Conservation (phyloP, 1,140 invertebrate species). For the Dysdera silvatica region DNA sequence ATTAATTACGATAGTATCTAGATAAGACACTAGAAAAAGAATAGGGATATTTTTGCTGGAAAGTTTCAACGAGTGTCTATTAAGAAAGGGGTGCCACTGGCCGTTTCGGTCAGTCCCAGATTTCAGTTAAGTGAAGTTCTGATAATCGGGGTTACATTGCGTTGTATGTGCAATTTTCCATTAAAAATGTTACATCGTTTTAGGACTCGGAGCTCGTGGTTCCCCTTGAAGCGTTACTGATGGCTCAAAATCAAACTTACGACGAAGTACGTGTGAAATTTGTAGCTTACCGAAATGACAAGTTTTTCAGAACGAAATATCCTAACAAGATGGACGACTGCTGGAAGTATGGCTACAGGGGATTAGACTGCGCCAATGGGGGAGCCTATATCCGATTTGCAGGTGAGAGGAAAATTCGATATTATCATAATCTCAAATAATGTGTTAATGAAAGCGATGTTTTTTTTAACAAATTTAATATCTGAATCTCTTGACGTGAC, state of each 20-base stretch:
- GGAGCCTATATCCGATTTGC: not conserved
- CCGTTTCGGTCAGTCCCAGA: too few species aligned
- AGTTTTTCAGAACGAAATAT: slow-evolving; percentile 33
- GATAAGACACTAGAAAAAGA: too few species aligned
- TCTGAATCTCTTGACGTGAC: too few species aligned
- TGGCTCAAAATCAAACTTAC: slow-evolving; percentile 18
- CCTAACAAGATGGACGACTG: slow-evolving; percentile 13
- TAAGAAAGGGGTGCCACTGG: too few species aligned
- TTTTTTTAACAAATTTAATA: too few species aligned
- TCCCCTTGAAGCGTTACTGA: slow-evolving; percentile 29
- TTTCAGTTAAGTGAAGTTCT: too few species aligned
- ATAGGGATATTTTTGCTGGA: too few species aligned
- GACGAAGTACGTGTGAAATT: slow-evolving; percentile 34
- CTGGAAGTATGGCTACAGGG: not conserved
- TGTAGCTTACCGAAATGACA: slow-evolving; percentile 35
- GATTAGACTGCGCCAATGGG: slow-evolving; percentile 2
- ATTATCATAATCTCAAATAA: not conserved
- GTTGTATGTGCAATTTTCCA: too few species aligned
- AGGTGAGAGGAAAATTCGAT: not conserved
- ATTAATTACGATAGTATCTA: too few species aligned
- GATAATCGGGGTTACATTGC: too few species aligned
- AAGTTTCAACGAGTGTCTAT: too few species aligned
- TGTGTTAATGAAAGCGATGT: not conserved
- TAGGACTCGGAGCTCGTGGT: slow-evolving; percentile 25
- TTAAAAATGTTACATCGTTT: too few species aligned